Base-by-base conservation (phyloP, 2,113 vertebrate species). In the Corythoichthys haematopterus region DNA sequence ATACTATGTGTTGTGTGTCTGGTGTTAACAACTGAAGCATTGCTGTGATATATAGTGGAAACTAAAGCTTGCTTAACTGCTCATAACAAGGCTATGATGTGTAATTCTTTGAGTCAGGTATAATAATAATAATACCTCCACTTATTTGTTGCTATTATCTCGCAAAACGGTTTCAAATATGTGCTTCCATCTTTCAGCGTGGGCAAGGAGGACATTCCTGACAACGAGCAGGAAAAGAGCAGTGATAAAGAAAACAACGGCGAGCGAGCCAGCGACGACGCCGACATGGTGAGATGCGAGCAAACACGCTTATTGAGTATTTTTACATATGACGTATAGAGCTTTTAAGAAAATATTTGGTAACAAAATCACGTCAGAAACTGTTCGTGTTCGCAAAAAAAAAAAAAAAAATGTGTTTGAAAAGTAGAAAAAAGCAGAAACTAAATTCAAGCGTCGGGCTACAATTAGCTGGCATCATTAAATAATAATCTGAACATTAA, bases 151-250 rank as follows among this genome's bases (percentile, higher is more conserved):
- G 33, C 1, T 33, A 28, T 4, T 55, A 55, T 33, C 52, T 55
- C 3, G 3, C 28, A 55, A 55, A 33, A 48, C 15, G 11, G 11
- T 51, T 35, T 50, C 7, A 46, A 28, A 14, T 1, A 6, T 9
- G 6, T 35, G 0, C 56, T 35, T 81, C 58, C 73, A 46, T 78
- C 28, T 78, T 81, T 59, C 88, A 98, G 95, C 61, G 85, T 85
- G 78, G 78, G 79, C 73, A 98, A 94, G 81, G 96, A 98, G 50
- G 95, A 98, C 56, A 89, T 88, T 63, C 87, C 85, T 48, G 94
- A 96, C 72, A 94, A 94, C 0, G 95, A 97, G 12, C 94, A 93
- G 46, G 94, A 95, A 64, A 97, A 94, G 76, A 91, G 79, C 50
- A 88, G 90, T 1, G 96, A 97, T 85, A 95, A 93, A 80, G 91